These are phyloP conservation scores for Malurus melanocephalus DNA, from an alignment of 2,113 vertebrate species.

Conservation along the genomic window DNA sequence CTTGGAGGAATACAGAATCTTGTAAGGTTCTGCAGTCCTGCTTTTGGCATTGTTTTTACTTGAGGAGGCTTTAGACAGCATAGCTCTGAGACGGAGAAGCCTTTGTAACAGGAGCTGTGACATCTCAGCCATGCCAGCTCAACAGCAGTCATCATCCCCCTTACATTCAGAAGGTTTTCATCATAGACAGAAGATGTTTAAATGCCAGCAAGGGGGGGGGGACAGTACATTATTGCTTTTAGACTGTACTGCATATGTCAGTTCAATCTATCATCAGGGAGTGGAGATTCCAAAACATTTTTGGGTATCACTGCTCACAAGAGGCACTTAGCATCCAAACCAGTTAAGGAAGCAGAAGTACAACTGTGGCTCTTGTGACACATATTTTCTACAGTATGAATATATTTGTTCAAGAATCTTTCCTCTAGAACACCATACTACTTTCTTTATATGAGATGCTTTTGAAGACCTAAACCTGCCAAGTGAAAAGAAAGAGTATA, in stretches of 20 bases:
- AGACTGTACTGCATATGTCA: neutral
- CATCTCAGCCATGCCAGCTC: conserved; percentile 25
- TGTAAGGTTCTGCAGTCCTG: conserved; percentile 1
- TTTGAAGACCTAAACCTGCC: neutral
- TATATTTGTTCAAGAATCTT: neutral
- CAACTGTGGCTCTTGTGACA: neutral
- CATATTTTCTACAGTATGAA: neutral
- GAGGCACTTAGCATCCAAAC: neutral
- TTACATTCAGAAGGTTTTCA: conserved; percentile 12
- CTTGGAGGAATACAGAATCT: neutral
- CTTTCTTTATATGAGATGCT: neutral
- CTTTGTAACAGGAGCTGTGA: conserved; percentile 59
- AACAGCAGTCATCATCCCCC: neutral
- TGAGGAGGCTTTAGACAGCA: neutral
- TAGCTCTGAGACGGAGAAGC: conserved; percentile 22
- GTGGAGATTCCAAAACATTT: neutral
- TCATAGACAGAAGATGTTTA: conserved; percentile 1
- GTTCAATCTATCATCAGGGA: conserved; percentile 5
- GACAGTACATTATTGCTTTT: neutral
- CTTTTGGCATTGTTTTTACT: conserved; percentile 14
- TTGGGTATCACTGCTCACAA: neutral
- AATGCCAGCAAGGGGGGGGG: neutral
- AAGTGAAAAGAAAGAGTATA: neutral
- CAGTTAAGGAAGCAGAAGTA: neutral
- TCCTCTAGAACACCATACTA: neutral